Conservation (phyloP, 2,113 vertebrate species). For the Callipepla californica region DNA sequence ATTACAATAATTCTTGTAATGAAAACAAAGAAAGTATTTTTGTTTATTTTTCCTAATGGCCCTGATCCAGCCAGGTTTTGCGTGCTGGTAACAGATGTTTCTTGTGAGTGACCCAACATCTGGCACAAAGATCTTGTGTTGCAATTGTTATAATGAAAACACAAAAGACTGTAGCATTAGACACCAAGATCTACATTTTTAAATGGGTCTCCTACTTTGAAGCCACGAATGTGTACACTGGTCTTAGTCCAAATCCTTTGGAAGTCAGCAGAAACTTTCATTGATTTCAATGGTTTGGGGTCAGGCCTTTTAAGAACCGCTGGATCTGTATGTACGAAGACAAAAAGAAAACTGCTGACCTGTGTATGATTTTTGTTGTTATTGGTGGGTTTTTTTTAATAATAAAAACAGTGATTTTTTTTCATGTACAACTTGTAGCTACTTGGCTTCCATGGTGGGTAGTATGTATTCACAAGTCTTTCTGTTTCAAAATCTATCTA, state of each 20-base stretch:
- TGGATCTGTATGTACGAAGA: neutral
- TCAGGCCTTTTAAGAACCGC: conserved; percentile 17
- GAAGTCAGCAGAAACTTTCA: conserved; percentile 46
- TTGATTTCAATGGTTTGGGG: conserved; percentile 15
- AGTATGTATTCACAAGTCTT: neutral
- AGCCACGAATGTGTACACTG: conserved; percentile 50
- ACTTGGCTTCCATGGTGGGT: neutral
- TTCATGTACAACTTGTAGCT: neutral
- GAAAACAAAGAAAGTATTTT: conserved; percentile 62
- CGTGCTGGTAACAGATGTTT: conserved; percentile 69
- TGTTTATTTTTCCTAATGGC: conserved; percentile 71
- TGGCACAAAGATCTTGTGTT: conserved; percentile 65
- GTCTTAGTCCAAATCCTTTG: conserved; percentile 38
- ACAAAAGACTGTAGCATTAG: conserved; percentile 46
- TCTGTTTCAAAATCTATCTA: neutral
- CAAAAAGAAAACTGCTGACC: conserved; percentile 5
- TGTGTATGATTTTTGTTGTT: neutral
- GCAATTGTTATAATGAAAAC: conserved; percentile 69
- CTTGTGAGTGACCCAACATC: conserved; percentile 60
- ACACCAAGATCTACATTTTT: conserved; percentile 58
- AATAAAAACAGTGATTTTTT: neutral
- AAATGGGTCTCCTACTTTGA: conserved; percentile 49
- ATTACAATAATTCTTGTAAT: conserved; percentile 61
- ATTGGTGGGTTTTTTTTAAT: too few species aligned
- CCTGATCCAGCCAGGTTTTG: conserved; percentile 64